Base-by-base conservation (phyloP, 2,888 invertebrate species). In the Scotopteryx bipunctaria region DNA sequence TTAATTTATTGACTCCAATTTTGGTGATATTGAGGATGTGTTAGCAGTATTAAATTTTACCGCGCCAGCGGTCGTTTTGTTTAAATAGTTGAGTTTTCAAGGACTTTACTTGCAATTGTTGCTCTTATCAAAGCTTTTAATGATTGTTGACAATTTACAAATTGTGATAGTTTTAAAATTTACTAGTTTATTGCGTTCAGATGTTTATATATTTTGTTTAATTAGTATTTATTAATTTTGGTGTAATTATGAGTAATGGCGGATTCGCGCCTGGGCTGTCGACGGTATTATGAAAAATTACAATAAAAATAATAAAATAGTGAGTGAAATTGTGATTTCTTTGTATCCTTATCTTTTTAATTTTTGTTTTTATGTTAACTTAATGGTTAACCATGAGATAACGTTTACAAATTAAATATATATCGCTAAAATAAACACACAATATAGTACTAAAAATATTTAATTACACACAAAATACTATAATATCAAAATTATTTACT, bases 301-400 rank as follows among this genome's bases (percentile, higher is more conserved):
- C 86, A 89, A 88, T 89, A 89, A 90, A 89, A 89, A 87, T 81
- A 71, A 86, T 86, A 86, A 88, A 89, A 89, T 89, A 88, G 88
- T 77, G 78, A 86, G 73, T 79, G 77, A 76, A 67, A 66, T 63
- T 55, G 47, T 74, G 67, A 73, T 64, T 62, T 72, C n/a, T 29
- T 21, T 38, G n/a, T 15, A 1, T 8, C 9, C 25, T 25, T 15
- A 1, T 23, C 2, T 25, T 2, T 25, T 15, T 2, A 1, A n/a
- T n/a, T n/a, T n/a, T n/a, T n/a, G n/a, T n/a, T n/a, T n/a, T n/a
- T n/a, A n/a, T n/a, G n/a, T n/a, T n/a, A n/a, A n/a, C n/a, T n/a
- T n/a, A n/a, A n/a, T n/a, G n/a, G n/a, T n/a, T n/a, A n/a, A n/a
- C n/a, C n/a, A n/a, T n/a, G n/a, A n/a, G n/a, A n/a, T n/a, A n/a